phyloP scores from a whole-genome alignment of 2,888 invertebrate species.

The Cerceris ruficornis region DNA sequence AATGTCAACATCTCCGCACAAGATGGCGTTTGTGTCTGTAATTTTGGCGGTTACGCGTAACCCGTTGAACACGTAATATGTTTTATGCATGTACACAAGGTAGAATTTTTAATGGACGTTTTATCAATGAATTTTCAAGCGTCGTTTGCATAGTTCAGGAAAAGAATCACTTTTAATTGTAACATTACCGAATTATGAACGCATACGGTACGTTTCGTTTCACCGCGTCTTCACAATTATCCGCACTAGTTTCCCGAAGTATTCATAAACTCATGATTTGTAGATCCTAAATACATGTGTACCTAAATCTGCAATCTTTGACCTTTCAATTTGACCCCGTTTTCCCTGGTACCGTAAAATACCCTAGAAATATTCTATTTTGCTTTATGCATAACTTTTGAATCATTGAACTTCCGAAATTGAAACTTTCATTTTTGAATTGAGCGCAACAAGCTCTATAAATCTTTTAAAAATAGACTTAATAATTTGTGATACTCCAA shows the following conservation, averaged over 20 bases:
- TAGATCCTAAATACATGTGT: neutral
- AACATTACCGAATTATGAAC: conserved; percentile 33
- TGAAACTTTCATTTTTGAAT: no score
- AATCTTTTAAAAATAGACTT: no score
- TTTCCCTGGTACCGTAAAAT: no score
- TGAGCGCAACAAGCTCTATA: no score
- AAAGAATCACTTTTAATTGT: conserved; percentile 20
- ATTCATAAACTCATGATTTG: conserved; percentile 42
- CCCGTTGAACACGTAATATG: conserved; percentile 34
- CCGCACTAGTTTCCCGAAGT: conserved; percentile 39
- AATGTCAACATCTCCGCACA: conserved; percentile 77
- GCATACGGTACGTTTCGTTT: conserved; percentile 52
- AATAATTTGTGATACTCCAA: no score
- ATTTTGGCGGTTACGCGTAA: conserved; percentile 77
- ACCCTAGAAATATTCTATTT: no score
- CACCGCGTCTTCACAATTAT: conserved; percentile 55
- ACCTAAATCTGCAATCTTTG: neutral
- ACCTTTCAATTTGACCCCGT: no score
- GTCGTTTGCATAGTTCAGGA: conserved; percentile 42
- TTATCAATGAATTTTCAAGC: conserved; percentile 19
- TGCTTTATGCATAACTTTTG: no score
- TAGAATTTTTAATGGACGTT: neutral
- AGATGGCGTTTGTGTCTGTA: conserved; percentile 76
- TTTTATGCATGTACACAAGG: conserved; percentile 13
- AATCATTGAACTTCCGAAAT: no score